Base-by-base conservation (phyloP, 2,113 vertebrate species). In the Gobiocypris rarus region DNA sequence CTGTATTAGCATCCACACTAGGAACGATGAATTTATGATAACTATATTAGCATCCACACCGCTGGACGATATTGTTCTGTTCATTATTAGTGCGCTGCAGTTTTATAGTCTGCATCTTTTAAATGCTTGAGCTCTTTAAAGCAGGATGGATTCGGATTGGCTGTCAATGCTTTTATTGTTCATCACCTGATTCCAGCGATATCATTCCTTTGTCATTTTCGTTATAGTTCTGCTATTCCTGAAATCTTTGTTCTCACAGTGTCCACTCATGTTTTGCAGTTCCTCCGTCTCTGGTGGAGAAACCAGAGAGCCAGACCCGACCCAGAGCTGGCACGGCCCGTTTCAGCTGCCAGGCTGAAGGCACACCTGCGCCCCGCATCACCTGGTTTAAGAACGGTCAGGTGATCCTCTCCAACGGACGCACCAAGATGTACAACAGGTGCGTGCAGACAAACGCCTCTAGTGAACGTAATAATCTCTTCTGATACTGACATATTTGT, bases 341-440 rank as follows among this genome's bases (percentile, higher is more conserved):
- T 26, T 99, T 99, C 85, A 95, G 96, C 87, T 99, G 98, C 90
- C 97, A 96, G 88, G 96, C 97, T 1, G 96, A 97, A 89, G 98
- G 98, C 78, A 94, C 96, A 52, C 97, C 98, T 2, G 61, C 86
- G 1, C 98, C 98, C 26, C 96, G 90, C 90, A 96, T 99, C 89
- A 96, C 92, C 9, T 99, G 98, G 98, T 90, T 99, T 75, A 99
- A 98, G 92, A 99, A 99, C 8, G 98, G 97, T 61, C 93, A 96
- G 85, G 93, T 93, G 83, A 94, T 99, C 83, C 96, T 96, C 87
- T 95, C 98, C 84, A 99, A 99, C 76, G 98, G 98, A 5, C 96
- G 98, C 90, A 97, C 98, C 87, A 99, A 99, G 93, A 96, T 97
- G 96, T 99, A 99, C 91, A 98, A 95, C 95, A 98, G 97, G 98